Evolutionary conservation across 2,113 vertebrate genomes (phyloP), one percentile per base, ranked within the genome.

Genomic region (Chaetodon auriga): DNA sequence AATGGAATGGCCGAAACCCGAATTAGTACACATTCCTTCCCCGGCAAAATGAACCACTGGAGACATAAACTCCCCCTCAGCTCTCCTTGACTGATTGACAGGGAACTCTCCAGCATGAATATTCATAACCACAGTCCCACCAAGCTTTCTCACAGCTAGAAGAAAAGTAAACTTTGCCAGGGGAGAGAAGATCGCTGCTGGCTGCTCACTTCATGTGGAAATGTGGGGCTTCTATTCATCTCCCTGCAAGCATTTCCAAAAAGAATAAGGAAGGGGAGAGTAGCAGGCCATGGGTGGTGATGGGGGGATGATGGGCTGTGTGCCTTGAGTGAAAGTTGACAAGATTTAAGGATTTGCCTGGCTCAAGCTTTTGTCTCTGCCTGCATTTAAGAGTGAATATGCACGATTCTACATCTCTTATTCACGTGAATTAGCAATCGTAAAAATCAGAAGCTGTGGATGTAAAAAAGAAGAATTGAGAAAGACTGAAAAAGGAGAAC

Each of bases 141-240:
- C 74, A 64, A 92, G 94, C 89, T 93, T 95, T 96, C 94, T 95
- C 94, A 95, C 93, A 95, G 92, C 88, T 79, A 87, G 90, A 92
- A 87, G 89, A 94, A 90, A 94, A 94, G 90, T 89, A 90, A 94
- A 94, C 78, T 87, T 79, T 85, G 88, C 83, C 92, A 88, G 80
- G 84, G 84, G 84, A 89, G 89, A 91, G 87, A 92, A 75, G 85
- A 90, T 84, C 57, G 63, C 84, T 79, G 90, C 88, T 92, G 90
- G 87, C 89, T 92, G 80, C 84, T 92, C 88, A 87, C 87, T 94
- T 94, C 90, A 90, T 93, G 92, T 94, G 92, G 91, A 95, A 95
- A 94, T 94, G 83, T 41, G 86, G 85, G 80, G 77, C 78, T 91
- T 92, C 90, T 88, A 94, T 94, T 95, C 91, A 92, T 80, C 82